phyloP scores from a whole-genome alignment of 2,113 vertebrate genomes.

The Bujurquina vittata region DNA sequence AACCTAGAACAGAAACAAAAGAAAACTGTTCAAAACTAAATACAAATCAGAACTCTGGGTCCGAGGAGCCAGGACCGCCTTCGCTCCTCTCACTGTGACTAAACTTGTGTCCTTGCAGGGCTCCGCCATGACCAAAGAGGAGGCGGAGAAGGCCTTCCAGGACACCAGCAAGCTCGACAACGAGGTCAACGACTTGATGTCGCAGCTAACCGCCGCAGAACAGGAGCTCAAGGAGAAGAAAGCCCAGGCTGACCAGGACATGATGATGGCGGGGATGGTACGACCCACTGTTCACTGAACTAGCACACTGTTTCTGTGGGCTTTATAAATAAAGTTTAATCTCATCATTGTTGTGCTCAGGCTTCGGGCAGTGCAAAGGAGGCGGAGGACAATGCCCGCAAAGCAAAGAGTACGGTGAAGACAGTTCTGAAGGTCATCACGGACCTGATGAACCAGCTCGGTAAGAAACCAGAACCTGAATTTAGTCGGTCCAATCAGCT shows the following conservation, averaged over 20 bases:
- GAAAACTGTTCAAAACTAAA: no score
- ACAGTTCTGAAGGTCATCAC: conserved; percentile 87
- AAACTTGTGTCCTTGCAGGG: conserved; percentile 75
- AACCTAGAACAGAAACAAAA: no score
- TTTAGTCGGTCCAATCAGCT: not conserved
- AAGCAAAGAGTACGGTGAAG: conserved; percentile 91
- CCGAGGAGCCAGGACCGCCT: no score
- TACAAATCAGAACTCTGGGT: no score
- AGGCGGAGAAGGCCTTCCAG: conserved; percentile 89
- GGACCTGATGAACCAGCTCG: conserved; percentile 87
- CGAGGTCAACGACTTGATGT: conserved; percentile 88
- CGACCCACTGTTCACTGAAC: not conserved
- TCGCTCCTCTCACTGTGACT: not conserved
- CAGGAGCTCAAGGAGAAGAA: conserved; percentile 86
- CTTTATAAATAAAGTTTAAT: not conserved
- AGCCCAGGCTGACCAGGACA: conserved; percentile 87
- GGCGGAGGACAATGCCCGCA: conserved; percentile 93
- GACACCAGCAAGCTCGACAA: conserved; percentile 86
- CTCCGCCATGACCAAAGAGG: conserved; percentile 86
- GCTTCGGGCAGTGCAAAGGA: conserved; percentile 91
- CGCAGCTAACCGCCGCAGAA: conserved; percentile 87
- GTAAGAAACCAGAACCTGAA: conserved; percentile 69
- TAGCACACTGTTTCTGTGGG: accelerated
- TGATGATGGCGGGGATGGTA: conserved; percentile 96
- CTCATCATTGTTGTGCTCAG: conserved; percentile 62